Evolutionary conservation across 2,113 vertebrate species (phyloP), one percentile per base, ranked within the genome.

Genomic region (Tinamus guttatus): DNA sequence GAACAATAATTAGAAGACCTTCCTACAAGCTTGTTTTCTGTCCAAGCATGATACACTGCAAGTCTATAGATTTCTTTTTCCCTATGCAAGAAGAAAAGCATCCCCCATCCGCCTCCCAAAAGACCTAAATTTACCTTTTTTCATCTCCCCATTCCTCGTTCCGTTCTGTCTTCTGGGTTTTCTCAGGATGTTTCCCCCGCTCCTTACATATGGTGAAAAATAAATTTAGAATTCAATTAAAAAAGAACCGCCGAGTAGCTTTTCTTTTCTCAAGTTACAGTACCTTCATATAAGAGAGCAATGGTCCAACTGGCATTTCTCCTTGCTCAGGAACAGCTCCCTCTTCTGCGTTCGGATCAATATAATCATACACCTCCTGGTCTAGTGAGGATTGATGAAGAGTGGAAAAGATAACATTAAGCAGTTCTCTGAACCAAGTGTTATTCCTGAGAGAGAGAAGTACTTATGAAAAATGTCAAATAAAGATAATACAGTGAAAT

Each of bases 341-440:
- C 81, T 99, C 99, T 87, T 99, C 99, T 24, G 98, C 94, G 60
- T 93, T 99, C 51, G 98, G 98, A 73, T 99, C 99, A 97, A 99
- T 98, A 97, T 99, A 99, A 98, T 99, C 99, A 96, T 98, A 99
- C 3, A 98, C 97, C 93, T 99, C 99, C 96, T 99, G 99, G 98
- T 99, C 99, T 99, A 98, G 93, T 73, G 83, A 58, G 92, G 87
- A 95, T 96, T 84, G 90, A 95, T 27, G 73, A 91, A 94, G 68
- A 95, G 95, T 4, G 64, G 15, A 79, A 96, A 58, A 91, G 18
- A 84, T 19, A 7, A 32, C 13, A 91, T 60, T 69, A 81, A 91
- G 87, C 52, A 80, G 30, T 59, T 96, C 28, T 93, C 41, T 85
- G 18, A 59, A 87, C 11, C 15, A 41, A 94, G 32, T 49, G 4